Conservation (phyloP, 2,113 vertebrate genomes). For the Clarias gariepinus region DNA sequence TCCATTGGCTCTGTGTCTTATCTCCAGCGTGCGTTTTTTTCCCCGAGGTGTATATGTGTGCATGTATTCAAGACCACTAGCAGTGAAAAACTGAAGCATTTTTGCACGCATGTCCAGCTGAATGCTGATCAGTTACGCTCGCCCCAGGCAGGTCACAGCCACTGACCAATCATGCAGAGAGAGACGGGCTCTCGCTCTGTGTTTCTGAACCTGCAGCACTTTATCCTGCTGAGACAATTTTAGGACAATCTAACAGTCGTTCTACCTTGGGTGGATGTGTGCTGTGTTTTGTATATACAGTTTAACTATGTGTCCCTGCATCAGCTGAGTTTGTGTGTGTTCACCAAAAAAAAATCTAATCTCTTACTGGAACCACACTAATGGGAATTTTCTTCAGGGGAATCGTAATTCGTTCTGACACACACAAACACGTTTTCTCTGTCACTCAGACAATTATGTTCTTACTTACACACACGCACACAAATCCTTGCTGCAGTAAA, state of each 20-base stretch:
- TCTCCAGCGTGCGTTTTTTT: not conserved
- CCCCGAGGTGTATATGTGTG: not conserved
- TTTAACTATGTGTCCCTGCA: not conserved
- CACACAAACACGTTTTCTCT: not conserved
- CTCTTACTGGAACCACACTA: slow-evolving; percentile 10
- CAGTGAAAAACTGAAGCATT: slow-evolving; percentile 47
- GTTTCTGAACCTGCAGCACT: not conserved
- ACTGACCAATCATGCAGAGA: slow-evolving; percentile 33
- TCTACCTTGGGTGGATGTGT: not conserved
- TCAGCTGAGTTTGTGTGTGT: not conserved
- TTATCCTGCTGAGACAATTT: not conserved
- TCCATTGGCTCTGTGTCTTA: not conserved
- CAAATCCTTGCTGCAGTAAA: slow-evolving; percentile 20
- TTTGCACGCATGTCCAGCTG: slow-evolving; percentile 38
- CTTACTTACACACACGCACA: not conserved
- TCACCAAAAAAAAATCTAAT: not conserved
- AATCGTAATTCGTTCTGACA: slow-evolving; percentile 23
- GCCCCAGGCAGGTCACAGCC: slow-evolving; percentile 33
- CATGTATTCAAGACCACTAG: slow-evolving; percentile 23
- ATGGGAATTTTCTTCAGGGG: slow-evolving; percentile 19
- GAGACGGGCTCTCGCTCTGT: not conserved
- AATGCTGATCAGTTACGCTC: slow-evolving; percentile 51
- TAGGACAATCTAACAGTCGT: not conserved
- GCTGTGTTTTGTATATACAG: not conserved
- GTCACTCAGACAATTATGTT: slow-evolving; percentile 12